Conservation (phyloP, 2,113 vertebrate species). For the Bettongia penicillata region DNA sequence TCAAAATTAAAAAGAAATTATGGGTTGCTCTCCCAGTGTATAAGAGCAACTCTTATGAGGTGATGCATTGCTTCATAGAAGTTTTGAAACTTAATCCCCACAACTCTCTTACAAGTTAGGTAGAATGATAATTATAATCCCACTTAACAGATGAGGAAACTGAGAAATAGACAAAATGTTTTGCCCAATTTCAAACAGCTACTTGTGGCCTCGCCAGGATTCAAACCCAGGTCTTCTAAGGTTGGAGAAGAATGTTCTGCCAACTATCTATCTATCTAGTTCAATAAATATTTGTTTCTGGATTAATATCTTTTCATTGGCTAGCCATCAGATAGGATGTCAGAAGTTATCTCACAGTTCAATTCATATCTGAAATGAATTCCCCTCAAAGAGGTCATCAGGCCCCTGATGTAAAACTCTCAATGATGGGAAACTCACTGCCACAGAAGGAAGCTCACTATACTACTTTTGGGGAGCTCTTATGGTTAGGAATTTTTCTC, state of each 20-base stretch:
- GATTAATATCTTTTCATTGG: neutral
- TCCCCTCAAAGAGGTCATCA: neutral
- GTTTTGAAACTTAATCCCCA: neutral
- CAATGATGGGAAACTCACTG: neutral
- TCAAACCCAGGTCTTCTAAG: neutral
- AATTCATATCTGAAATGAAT: neutral
- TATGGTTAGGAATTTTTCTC: neutral
- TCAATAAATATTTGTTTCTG: neutral
- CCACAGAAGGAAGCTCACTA: neutral
- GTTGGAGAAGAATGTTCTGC: neutral
- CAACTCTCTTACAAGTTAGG: neutral
- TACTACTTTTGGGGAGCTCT: neutral
- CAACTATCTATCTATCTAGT: neutral
- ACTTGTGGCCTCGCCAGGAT: neutral
- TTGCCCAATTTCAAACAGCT: neutral
- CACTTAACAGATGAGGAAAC: neutral
- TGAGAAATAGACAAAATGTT: neutral
- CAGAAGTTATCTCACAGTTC: neutral
- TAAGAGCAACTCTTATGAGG: neutral
- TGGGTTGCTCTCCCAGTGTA: neutral
- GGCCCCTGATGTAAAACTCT: neutral
- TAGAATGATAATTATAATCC: neutral
- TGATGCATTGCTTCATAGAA: neutral
- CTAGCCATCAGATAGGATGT: neutral
- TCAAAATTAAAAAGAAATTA: neutral